Conservation (phyloP, 2,797 vertebrate species). For the Anguilla pacifica region DNA sequence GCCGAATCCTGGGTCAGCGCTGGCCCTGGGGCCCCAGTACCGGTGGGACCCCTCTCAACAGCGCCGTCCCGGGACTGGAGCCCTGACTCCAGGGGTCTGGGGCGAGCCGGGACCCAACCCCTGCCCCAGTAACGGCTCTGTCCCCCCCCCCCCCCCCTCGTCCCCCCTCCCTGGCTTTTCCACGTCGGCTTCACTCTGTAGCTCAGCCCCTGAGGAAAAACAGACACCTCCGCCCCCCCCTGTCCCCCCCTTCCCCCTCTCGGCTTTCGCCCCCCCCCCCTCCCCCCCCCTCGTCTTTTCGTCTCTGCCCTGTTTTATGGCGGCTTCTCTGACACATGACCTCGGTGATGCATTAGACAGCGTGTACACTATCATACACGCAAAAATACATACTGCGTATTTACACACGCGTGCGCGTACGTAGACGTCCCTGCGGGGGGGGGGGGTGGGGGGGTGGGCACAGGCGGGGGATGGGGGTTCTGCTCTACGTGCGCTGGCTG, state of each 20-base stretch:
- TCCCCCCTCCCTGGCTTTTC: conserved; percentile 62
- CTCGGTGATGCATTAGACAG: conserved; percentile 61
- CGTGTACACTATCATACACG: conserved; percentile 33
- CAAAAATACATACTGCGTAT: conserved; percentile 7
- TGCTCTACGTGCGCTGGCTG: background rate
- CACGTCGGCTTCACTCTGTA: conserved; percentile 61
- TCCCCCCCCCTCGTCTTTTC: conserved; percentile 50
- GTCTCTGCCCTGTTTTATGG: conserved; percentile 57
- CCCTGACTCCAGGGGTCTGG: background rate
- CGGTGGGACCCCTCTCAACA: background rate
- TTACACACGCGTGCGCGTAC: background rate
- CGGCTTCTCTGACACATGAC: conserved; percentile 66
- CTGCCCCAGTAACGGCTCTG: conserved; percentile 57
- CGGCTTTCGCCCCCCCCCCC: background rate
- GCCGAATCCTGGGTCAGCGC: background rate
- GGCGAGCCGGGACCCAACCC: background rate
- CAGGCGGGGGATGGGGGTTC: background rate
- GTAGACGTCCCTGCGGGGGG: background rate
- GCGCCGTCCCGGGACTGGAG: background rate
- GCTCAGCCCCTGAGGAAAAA: conserved; percentile 69
- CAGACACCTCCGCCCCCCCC: conserved; percentile 60
- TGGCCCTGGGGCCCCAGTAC: background rate
- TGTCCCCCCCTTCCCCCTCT: conserved; percentile 28
- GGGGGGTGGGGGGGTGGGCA: no score
- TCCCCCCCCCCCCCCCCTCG: conserved; percentile 39